phyloP scores from a whole-genome alignment of 2,113 vertebrate species.

The Antechinus flavipes region DNA sequence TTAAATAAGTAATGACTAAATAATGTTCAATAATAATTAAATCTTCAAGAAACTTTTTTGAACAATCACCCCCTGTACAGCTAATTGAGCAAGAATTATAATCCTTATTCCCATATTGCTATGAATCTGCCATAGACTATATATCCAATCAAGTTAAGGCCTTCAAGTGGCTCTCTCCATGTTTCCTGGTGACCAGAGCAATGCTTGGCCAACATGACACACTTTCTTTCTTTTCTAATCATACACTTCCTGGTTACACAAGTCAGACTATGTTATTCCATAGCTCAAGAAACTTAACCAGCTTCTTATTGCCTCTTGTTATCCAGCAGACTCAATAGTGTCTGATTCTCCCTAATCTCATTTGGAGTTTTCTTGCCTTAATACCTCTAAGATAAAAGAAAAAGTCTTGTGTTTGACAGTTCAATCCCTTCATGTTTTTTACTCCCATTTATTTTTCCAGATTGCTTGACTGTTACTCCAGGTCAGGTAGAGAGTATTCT shows the following conservation, averaged over 20 bases:
- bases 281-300: not conserved
- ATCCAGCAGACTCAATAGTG: not conserved
- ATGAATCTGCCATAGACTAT: not conserved
- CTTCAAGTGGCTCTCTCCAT: not conserved
- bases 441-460: not conserved
- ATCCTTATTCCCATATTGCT: not conserved
- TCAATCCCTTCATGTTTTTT: not conserved
- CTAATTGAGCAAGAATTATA: not conserved
- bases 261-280: not conserved
- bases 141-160: not conserved
- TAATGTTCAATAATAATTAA: not conserved
- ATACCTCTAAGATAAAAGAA: not conserved
- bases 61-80: not conserved
- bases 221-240: not conserved
- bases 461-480: not conserved
- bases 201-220: not conserved
- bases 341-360: not conserved
- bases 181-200: not conserved
- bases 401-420: not conserved
- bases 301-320: not conserved
- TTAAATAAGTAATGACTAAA: not conserved
- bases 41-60: not conserved
- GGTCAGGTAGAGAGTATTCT: not conserved
- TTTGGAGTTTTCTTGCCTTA: not conserved
- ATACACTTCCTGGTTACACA: not conserved